These are phyloP conservation scores for Phlogophora meticulosa DNA, from an alignment of 2,888 invertebrate genomes.

Conservation along the genomic window DNA sequence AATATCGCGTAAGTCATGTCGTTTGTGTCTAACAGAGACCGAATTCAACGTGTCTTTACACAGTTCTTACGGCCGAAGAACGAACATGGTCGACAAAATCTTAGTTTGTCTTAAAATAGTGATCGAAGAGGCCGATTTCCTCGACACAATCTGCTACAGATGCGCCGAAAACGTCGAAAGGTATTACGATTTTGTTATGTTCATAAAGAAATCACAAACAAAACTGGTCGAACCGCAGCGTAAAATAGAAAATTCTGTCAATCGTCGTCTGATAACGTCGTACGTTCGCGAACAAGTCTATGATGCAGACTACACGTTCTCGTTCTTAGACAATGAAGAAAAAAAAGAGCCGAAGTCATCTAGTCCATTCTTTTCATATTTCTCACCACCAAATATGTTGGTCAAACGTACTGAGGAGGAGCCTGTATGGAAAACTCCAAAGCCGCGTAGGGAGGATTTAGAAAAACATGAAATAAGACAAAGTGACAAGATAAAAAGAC, in stretches of 20 bases:
- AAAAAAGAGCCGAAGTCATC: conserved; percentile 79
- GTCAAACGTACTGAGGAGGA: conserved; percentile 70
- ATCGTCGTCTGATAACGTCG: conserved; percentile 77
- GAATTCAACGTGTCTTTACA: conserved; percentile 84
- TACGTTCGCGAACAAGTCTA: conserved; percentile 81
- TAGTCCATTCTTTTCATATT: conserved; percentile 85
- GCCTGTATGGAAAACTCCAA: conserved; percentile 79
- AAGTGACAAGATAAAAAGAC: conserved; percentile 64
- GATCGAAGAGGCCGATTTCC: conserved; percentile 80
- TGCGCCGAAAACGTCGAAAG: conserved; percentile 83
- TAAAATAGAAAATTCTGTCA: conserved; percentile 68
- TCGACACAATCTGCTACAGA: conserved; percentile 83
- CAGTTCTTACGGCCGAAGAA: conserved; percentile 79
- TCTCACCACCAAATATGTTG: conserved; percentile 77
- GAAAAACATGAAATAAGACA: conserved; percentile 66
- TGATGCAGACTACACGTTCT: conserved; percentile 84
- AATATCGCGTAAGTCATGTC: conserved; percentile 79
- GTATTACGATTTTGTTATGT: conserved; percentile 80
- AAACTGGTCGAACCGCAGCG: conserved; percentile 68
- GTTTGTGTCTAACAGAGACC: conserved; percentile 81
- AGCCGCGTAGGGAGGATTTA: conserved; percentile 60
- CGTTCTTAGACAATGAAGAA: conserved; percentile 80
- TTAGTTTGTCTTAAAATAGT: conserved; percentile 81
- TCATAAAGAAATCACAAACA: conserved; percentile 80
- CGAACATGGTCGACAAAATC: conserved; percentile 82